Evolutionary conservation across 2,888 invertebrate genomes (phyloP), one percentile per base, ranked within the genome.

Genomic region (Caenorhabditis becei): DNA sequence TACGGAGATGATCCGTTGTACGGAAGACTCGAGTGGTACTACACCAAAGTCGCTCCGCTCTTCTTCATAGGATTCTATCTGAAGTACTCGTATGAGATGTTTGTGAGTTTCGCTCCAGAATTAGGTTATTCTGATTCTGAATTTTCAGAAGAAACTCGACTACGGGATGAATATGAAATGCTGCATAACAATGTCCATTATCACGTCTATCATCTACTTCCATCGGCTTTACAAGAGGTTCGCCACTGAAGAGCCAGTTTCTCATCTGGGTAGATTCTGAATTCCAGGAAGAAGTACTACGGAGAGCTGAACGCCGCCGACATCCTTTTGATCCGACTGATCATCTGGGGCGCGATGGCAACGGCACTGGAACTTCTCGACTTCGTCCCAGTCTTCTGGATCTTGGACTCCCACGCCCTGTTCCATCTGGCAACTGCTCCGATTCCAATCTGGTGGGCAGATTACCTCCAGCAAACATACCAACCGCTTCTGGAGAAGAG

Each of bases 351-450:
- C 3, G 83, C 86, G 32, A 63, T 83, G 4, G 65, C 82, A 11
- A 70, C 83, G 8, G 71, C 79, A 0, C 80, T 88, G 26, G 89
- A 88, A 66, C 35, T 89, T n/a, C 58, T 88, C 47, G 89, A 89
- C 51, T 89, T 89, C 56, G 28, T 79, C 14, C 89, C 89, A 10
- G 54, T 88, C n/a, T 82, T 83, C 44, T 88, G 87, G 86, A 74
- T 80, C 10, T 62, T 89, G 59, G 89, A 89, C 62, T 86, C 89
- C 2, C 89, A 89, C 65, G 79, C 88, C 1, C 74, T 89, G 2
- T 89, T 89, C 67, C 89, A 89, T 67, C 51, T 89, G 20, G 81
- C 81, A 3, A 89, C 89, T 11, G 66, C 88, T 10, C 89, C 89
- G 8, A 82, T 87, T 23, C 87, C 88, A 7, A 47, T 86, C 10